Evolutionary conservation across 1,140 invertebrate species (phyloP), one percentile per base, ranked within the genome.

Genomic region (Lordiphosa clarofinis): DNA sequence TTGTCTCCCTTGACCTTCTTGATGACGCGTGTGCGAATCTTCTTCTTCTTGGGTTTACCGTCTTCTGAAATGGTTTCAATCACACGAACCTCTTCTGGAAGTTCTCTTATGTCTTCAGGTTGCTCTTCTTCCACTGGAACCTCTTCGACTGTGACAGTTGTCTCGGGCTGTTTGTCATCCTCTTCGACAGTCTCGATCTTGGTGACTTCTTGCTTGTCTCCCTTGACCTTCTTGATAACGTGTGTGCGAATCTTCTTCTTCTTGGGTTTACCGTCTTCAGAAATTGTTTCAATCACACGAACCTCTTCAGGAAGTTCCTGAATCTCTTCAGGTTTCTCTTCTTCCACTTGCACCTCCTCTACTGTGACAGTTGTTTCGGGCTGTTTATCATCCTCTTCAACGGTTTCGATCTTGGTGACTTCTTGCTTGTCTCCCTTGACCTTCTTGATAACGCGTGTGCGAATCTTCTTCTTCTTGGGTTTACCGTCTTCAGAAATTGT

Each of bases 1-100:
- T 81, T 89, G n/a, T 48, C 72, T 24, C 61, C 74, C 44, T 78
- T 64, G 44, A 82, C 65, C 68, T 89, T 89, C 56, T 82, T 87
- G 33, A 78, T 70, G 6, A 57, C 52, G 33, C 73, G 46, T 33
- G 46, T 48, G 4, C 46, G 46, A 31, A 48, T 48, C 9, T 48
- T 48, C 33, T 48, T 48, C 9, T 48, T 31, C 12, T 35, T 48
- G 7, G 31, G 46, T 3, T 9, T 48, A 8, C 46, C 46, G 8
- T 48, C 46, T 48, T 48, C 46, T 4, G 46, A 13, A 1, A 48
- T 4, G 5, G 46, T 15, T 15, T 48, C 53, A 4, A 62, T 78
- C 0, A 86, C 59, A 8, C 65, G 88, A 0, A 88, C 60, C 43
- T 87, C 64, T 35, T 89, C 84, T 1, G 72, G 82, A 7, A 81